phyloP scores from a whole-genome alignment of 2,888 invertebrate species.

The Leptinotarsa juncta region DNA sequence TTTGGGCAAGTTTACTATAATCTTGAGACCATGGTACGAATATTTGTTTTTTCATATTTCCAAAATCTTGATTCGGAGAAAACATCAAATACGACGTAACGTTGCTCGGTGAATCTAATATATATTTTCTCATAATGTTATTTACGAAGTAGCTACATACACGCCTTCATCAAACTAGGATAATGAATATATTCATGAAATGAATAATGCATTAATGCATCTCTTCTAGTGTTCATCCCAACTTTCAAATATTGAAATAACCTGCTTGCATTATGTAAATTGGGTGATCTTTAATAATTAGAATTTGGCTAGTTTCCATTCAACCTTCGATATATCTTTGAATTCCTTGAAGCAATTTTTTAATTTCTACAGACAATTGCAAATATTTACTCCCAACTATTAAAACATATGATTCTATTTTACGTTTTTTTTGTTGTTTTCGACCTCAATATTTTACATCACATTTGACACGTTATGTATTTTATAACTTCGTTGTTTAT shows the following conservation, averaged over 20 bases:
- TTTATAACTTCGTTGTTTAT: no score
- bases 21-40: background rate
- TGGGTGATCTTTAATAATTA: background rate
- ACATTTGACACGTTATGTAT: no score
- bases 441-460: no score
- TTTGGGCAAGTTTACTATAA: background rate
- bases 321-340: background rate
- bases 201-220: background rate
- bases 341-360: background rate
- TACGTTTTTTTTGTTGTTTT: no score
- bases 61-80: no score
- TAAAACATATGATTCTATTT: no score
- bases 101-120: background rate
- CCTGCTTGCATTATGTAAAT: slow-evolving; percentile 9
- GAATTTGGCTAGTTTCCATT: background rate
- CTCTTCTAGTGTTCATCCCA: background rate
- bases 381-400: no score
- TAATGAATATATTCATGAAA: background rate
- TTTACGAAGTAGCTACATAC: background rate
- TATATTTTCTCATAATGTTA: background rate
- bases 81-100: no score
- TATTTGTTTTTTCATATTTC: no score
- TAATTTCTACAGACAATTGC: no score
- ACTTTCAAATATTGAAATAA: slow-evolving; percentile 6
- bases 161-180: background rate